Base-by-base conservation (phyloP, 2,797 vertebrate species). In the Danio aesculapii region DNA sequence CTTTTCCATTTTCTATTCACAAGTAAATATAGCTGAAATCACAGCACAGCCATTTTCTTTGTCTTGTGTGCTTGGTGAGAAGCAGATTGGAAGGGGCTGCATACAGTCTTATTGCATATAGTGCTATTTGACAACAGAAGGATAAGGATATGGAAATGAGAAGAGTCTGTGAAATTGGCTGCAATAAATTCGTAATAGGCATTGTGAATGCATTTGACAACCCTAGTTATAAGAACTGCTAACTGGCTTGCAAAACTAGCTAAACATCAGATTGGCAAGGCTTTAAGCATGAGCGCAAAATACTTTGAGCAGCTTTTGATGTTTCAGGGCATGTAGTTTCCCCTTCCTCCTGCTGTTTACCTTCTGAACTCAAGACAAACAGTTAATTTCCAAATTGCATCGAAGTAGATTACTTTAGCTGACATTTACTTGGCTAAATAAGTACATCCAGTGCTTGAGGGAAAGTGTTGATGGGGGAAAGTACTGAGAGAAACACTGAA, bases 331-430 rank as follows among this genome's bases (percentile, higher is more conserved):
- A 30, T 5, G 8, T 57, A 72, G 39, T 14, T 58, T 49, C 30
- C 6, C 19, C 44, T 62, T 12, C 57, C 39, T 75, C 14, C 14
- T 50, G 50, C 72, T 63, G 17, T n/a, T 50, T 52, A 52, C 67
- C 13, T 39, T 16, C 14, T 75, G 21, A 75, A 62, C 58, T 75
- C 1, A 8, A 50, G 46, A 19, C 58, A 41, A 50, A 61, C n/a
- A 21, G 2, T 57, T 59, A 16, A 75, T 62, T 50, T 30, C 72
- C 49, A 46, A 47, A 74, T 61, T 49, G 57, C 44, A 16, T 61
- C 6, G n/a, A 61, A 49, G 57, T 39, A 49, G 13, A 73, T 59
- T 59, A 30, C 41, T 46, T 73, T 73, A 73, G 9, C 57, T 12
- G 5, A 13, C 14, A 46, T 19, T 19, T 59, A 58, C 11, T 19